A percentile compares a stretch with the other conserved stretches of the same genome.
phyloP scores from a whole-genome alignment of 2,113 vertebrate species.

The Scalopus aquaticus region DNA sequence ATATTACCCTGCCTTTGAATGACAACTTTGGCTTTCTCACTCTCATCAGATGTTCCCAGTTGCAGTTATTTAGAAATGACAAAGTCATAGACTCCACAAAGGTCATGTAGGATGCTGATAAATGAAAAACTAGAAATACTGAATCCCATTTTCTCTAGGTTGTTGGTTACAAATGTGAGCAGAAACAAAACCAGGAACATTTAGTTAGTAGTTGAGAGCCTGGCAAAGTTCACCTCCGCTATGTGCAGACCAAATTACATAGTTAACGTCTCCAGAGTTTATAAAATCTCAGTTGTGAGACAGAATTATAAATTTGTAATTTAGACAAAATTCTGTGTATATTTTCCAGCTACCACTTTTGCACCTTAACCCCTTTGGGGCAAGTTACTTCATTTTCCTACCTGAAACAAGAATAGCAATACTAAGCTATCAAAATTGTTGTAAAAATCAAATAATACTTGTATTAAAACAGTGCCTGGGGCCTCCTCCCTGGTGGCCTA shows the following conservation, averaged over 20 bases:
- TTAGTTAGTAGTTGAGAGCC: neutral
- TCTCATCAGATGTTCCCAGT: neutral
- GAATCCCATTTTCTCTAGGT: neutral
- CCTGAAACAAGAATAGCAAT: neutral
- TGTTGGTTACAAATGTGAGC: neutral
- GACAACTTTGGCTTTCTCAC: neutral
- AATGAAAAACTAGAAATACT: neutral
- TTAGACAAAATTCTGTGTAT: neutral
- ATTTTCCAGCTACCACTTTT: neutral
- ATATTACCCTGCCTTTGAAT: neutral
- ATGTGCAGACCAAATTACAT: neutral
- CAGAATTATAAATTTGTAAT: neutral
- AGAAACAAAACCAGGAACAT: neutral
- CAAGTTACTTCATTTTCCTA: neutral
- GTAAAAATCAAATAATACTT: neutral
- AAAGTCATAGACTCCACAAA: neutral
- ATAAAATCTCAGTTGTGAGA: neutral
- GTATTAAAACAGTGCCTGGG: neutral
- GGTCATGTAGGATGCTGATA: neutral
- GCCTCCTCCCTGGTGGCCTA: too few relatives aligned
- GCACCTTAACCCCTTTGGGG: neutral
- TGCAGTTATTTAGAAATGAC: neutral
- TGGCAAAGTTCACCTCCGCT: neutral
- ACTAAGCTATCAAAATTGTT: neutral
- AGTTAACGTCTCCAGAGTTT: neutral